These are phyloP conservation scores for Podilymbus podiceps DNA, from an alignment of 2,113 vertebrate genomes.

Conservation along the genomic window DNA sequence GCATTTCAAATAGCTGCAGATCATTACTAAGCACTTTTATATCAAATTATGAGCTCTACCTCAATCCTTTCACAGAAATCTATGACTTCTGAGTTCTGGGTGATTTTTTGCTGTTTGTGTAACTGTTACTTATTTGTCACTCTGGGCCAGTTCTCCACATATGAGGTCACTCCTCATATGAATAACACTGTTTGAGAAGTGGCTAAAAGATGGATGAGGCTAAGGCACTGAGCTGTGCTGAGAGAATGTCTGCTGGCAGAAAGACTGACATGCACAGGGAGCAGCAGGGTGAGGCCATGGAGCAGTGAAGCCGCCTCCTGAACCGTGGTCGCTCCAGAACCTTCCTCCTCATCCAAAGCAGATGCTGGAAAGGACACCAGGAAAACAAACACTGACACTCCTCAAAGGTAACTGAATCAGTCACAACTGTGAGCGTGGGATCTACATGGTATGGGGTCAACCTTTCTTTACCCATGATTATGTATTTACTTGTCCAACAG, in stretches of 20 bases:
- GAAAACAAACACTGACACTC: not conserved
- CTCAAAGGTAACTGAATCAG: not conserved
- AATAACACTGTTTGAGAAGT: not conserved
- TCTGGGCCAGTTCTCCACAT: not conserved
- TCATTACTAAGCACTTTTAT: not conserved
- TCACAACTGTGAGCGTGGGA: not conserved
- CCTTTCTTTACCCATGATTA: not conserved
- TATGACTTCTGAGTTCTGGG: not conserved
- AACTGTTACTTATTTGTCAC: not conserved
- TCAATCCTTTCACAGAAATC: not conserved
- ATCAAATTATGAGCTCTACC: not conserved
- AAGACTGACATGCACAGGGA: not conserved
- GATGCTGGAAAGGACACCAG: not conserved
- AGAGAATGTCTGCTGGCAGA: not conserved
- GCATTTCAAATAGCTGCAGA: not conserved
- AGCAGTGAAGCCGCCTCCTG: not conserved
- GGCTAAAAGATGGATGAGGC: not conserved
- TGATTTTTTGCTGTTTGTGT: fast-evolving
- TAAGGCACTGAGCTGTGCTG: not conserved
- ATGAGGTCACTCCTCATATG: not conserved
- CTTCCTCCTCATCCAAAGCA: not conserved
- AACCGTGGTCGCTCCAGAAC: not conserved
- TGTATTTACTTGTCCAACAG: not conserved
- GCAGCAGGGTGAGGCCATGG: not conserved
- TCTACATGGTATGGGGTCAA: not conserved